These are phyloP conservation scores for Xiphorhynchus erythropygius DNA, from an alignment of 2,797 vertebrate genomes.

Conservation along the genomic window DNA sequence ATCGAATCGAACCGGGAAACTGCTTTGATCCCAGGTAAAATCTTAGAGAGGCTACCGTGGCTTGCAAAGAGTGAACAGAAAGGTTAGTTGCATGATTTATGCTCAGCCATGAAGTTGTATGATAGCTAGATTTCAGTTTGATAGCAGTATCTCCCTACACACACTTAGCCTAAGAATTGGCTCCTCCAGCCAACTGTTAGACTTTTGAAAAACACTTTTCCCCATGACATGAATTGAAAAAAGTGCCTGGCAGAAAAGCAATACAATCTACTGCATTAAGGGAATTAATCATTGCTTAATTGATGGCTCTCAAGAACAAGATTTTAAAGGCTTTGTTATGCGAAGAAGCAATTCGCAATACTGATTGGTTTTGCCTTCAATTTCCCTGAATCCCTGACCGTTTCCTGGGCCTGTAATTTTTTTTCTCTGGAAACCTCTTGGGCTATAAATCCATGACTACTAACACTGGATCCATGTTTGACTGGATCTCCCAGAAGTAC, in stretches of 20 bases:
- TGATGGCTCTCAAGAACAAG: background rate
- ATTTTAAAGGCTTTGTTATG: background rate
- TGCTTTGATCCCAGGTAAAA: background rate
- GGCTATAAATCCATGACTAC: background rate
- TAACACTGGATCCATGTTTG: background rate
- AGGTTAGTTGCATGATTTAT: background rate
- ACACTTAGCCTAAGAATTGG: background rate
- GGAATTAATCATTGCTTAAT: background rate
- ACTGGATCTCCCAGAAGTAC: conserved; percentile 35
- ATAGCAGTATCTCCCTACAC: background rate
- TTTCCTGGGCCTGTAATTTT: background rate
- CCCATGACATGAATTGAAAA: background rate
- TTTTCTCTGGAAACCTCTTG: background rate
- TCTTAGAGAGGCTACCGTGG: background rate
- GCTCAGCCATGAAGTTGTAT: background rate
- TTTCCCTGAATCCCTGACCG: background rate
- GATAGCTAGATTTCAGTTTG: background rate
- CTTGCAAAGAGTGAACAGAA: background rate
- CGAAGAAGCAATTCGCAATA: background rate
- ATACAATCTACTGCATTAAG: background rate
- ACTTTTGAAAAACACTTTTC: background rate
- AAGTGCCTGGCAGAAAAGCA: background rate
- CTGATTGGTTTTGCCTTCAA: background rate
- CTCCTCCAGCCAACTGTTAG: background rate
- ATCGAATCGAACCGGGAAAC: background rate